Evolutionary conservation across 2,113 vertebrate genomes (phyloP).

Genomic region (Micronycteris hirsuta): DNA sequence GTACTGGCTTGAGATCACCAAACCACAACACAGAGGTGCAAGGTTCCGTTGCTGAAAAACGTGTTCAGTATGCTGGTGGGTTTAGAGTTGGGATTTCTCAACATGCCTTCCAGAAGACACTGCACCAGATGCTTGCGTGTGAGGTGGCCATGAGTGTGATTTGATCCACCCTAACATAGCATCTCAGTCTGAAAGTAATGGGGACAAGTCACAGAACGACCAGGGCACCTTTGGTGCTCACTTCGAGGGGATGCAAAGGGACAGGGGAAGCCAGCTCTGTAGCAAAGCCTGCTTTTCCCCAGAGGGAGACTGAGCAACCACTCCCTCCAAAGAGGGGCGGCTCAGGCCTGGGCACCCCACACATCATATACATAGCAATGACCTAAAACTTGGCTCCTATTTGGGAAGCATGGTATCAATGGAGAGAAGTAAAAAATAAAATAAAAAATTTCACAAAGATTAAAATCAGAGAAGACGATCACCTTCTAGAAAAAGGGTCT

Average conservation of each 20-base stretch:
- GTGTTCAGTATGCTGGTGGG: background rate
- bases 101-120: background rate
- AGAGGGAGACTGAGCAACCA: accelerated
- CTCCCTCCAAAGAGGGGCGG: background rate
- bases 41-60: background rate
- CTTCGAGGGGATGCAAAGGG: too few relatives aligned
- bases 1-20: background rate
- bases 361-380: background rate
- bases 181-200: background rate
- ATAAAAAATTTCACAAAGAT: background rate
- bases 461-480: background rate
- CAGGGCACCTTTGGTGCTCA: background rate
- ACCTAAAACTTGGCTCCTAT: background rate
- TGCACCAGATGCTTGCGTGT: background rate
- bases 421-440: background rate
- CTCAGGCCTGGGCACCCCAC: background rate
- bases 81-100: background rate
- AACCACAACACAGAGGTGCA: background rate
- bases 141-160: too few relatives aligned
- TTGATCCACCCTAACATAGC: background rate
- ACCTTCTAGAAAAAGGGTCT: background rate
- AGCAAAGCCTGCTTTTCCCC: background rate
- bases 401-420: background rate
- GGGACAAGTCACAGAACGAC: background rate
- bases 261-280: background rate